Conservation (phyloP, 2,113 vertebrate species). For the Scomber scombrus region DNA sequence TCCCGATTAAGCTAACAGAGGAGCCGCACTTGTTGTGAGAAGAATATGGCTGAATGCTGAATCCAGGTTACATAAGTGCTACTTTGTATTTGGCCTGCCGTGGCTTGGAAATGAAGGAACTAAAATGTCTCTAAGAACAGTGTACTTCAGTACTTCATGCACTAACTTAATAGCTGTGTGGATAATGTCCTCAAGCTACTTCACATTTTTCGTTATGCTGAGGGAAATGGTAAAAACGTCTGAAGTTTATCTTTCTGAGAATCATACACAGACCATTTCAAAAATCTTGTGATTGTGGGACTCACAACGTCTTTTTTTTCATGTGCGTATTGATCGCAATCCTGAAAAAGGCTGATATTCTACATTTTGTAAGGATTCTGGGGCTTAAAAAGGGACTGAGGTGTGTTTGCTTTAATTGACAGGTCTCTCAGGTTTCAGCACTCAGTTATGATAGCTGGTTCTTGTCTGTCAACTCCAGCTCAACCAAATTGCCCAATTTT, state of each 20-base stretch:
- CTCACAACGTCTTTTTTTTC: background rate
- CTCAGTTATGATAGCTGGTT: constrained; percentile 10
- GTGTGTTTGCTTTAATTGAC: constrained; percentile 10
- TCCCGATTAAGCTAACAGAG: constrained; percentile 73
- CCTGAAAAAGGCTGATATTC: background rate
- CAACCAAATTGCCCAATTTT: constrained; percentile 16
- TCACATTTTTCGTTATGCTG: background rate
- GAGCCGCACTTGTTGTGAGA: constrained; percentile 49
- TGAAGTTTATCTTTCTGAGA: background rate
- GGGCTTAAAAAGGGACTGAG: background rate
- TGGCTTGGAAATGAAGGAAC: constrained; percentile 37
- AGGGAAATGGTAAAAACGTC: background rate
- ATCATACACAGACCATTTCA: background rate
- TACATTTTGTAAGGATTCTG: background rate
- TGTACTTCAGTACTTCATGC: constrained; percentile 1
- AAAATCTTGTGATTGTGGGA: background rate
- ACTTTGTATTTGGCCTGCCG: constrained; percentile 38
- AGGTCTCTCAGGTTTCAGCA: background rate
- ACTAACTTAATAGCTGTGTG: background rate
- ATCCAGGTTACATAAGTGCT: constrained; percentile 71
- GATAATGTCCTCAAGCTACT: background rate
- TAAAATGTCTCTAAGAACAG: constrained; percentile 13
- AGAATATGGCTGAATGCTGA: constrained; percentile 67
- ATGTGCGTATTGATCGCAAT: constrained; percentile 1
- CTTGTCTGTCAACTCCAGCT: constrained; percentile 1